Percentiles rank a stretch among this genome's conserved stretches.
Evolutionary conservation across 64 coral and sea anemone genomes (phyloP).

Genomic region (Hydrozoanthus tunicans): DNA sequence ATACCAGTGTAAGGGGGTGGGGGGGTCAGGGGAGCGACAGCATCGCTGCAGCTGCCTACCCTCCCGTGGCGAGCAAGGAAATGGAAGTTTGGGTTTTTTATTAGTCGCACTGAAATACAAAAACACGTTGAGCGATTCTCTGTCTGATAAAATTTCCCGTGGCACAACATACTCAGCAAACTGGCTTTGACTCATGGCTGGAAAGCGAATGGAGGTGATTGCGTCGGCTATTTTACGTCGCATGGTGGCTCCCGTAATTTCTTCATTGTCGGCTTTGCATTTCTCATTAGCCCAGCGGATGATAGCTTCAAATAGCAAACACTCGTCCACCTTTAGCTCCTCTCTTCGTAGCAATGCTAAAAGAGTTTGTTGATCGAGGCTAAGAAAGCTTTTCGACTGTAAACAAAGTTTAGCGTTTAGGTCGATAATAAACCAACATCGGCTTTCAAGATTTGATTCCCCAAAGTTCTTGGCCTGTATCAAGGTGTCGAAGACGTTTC

Average conservation of each 20-base stretch:
- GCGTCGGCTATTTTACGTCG: constrained; percentile 47
- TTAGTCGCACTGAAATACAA: constrained; percentile 56
- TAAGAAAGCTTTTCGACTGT: constrained; percentile 64
- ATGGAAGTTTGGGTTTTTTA: constrained; percentile 57
- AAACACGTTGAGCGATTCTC: constrained; percentile 74
- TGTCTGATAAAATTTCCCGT: constrained; percentile 65
- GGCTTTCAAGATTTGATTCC: constrained; percentile 58
- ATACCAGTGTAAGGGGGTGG: constrained; percentile 69
- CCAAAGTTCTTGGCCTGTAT: constrained; percentile 65
- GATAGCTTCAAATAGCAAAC: constrained; percentile 48
- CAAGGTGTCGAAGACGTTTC: constrained; percentile 78
- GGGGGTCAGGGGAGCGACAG: constrained; percentile 59
- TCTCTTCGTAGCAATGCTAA: constrained; percentile 63
- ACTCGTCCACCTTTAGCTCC: constrained; percentile 63
- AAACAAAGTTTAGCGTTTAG: constrained; percentile 62
- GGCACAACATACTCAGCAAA: constrained; percentile 73
- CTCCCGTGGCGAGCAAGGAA: constrained; percentile 51
- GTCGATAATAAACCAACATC: constrained; percentile 80
- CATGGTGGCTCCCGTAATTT: constrained; percentile 56
- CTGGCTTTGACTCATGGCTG: constrained; percentile 66
- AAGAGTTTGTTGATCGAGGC: constrained; percentile 45
- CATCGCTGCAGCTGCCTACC: constrained; percentile 64
- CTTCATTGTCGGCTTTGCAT: constrained; percentile 36
- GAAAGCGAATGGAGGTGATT: constrained; percentile 51
- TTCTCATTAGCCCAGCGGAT: constrained; percentile 63